phyloP scores from a whole-genome alignment of 2,888 invertebrate genomes.

The Heliothis peltigera region DNA sequence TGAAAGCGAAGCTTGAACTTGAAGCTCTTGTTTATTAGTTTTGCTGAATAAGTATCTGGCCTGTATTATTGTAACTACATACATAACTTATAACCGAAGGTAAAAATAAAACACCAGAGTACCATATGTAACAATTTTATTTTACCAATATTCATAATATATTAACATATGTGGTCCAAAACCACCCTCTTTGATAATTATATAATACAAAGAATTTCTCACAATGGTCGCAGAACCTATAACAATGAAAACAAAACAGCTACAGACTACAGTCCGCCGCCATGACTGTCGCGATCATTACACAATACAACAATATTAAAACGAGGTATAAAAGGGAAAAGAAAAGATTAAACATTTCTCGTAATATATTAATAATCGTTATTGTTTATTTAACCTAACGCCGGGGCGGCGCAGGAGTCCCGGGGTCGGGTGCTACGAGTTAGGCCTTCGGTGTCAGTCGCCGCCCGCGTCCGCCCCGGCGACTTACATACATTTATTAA shows the following conservation, averaged over 20 bases:
- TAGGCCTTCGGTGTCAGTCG: slow-evolving; percentile 69
- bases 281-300: slow-evolving; percentile 73
- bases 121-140: slow-evolving; percentile 89
- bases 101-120: slow-evolving; percentile 68
- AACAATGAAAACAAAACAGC: slow-evolving; percentile 86
- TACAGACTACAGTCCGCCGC: slow-evolving; percentile 75
- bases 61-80: no score
- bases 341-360: slow-evolving; percentile 79
- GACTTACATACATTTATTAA: slow-evolving; percentile 63
- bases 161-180: slow-evolving; percentile 89
- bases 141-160: slow-evolving; percentile 90
- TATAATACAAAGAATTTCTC: slow-evolving; percentile 89
- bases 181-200: slow-evolving; percentile 88
- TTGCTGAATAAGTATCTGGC: no score
- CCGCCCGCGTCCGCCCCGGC: slow-evolving; percentile 65
- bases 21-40: no score
- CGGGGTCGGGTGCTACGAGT: slow-evolving; percentile 55
- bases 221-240: slow-evolving; percentile 86
- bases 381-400: slow-evolving; percentile 73
- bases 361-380: slow-evolving; percentile 81
- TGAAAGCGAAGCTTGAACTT: no score
- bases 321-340: slow-evolving; percentile 83
- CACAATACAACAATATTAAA: slow-evolving; percentile 78
- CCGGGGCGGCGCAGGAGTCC: slow-evolving; percentile 68
- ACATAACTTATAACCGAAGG: no score